phyloP scores from a whole-genome alignment of 30 jellyfish, hydroid and myxozoan genomes.

The Pelagia noctiluca region DNA sequence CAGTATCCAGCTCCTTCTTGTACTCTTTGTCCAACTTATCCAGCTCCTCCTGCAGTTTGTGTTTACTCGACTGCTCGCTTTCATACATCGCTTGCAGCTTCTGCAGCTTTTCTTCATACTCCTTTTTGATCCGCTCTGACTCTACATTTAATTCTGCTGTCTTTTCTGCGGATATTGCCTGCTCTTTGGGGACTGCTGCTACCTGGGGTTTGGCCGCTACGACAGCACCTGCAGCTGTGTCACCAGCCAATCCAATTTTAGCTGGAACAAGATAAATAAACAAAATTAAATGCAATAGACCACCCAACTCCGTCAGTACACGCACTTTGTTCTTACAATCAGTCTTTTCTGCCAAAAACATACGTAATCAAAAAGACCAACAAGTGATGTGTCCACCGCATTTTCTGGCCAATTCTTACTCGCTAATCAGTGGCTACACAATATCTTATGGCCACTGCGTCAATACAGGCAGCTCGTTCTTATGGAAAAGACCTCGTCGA shows the following conservation, averaged over 20 bases:
- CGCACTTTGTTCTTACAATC: no score
- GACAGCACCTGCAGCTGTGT: constrained; percentile 20
- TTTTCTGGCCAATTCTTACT: no score
- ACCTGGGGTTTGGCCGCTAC: constrained; percentile 55
- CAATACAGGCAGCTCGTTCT: no score
- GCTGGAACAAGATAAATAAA: constrained; percentile 41
- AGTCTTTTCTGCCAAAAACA: no score
- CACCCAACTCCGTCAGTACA: no score
- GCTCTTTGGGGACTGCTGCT: constrained; percentile 51
- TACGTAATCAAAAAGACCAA: no score
- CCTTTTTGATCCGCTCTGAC: constrained; percentile 75
- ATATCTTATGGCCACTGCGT: no score
- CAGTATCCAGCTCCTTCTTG: constrained; percentile 62
- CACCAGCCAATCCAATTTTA: constrained; percentile 85
- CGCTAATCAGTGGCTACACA: no score
- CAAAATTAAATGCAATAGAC: background rate
- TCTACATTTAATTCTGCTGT: constrained; percentile 75
- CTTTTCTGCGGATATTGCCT: constrained; percentile 44
- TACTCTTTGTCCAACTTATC: constrained; percentile 79
- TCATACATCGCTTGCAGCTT: constrained; percentile 77
- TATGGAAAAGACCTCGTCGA: no score
- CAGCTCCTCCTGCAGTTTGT: constrained; percentile 81
- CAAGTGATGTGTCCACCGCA: no score
- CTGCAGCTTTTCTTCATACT: constrained; percentile 84
- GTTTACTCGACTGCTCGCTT: constrained; percentile 87